Base-by-base conservation (phyloP, 2,113 vertebrate species). In the Panthera leo region DNA sequence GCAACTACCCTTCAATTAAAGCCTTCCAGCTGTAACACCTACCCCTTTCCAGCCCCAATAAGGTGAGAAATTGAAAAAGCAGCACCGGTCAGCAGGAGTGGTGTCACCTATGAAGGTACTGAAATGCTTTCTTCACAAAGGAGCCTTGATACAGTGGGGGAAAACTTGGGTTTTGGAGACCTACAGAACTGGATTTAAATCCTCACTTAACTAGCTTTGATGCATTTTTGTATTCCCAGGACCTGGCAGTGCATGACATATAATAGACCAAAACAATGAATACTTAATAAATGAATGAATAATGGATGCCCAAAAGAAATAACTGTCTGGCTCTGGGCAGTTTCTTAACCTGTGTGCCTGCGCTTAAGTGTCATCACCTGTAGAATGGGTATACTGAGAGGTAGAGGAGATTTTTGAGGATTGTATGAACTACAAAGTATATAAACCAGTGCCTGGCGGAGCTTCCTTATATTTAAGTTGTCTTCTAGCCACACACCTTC, bases 241-340 rank as follows among this genome's bases (percentile, higher is more conserved):
- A 80, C 15, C 51, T 80, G 84, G 53, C 53, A 68, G 42, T 85
- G 4, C 21, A 2, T 82, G 25, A 18, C 2, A 0, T 91, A 15
- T 79, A 70, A 45, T 58, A 67, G 82, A 39, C 34, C 51, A 68
- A 89, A 48, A 48, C 76, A 53, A 70, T 94, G 51, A 94, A 94
- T 95, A 73, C 34, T 82, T 91, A 87, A 95, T 92, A 78, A 55
- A 86, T 89, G 86, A 90, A 79, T 61, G 42, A 91, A 85, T 95
- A 94, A 95, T 58, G 65, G 78, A 79, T 82, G 73, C 63, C 84
- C 89, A 89, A 83, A 96, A 94, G n/a, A 89, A 91, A 79, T 55
- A 83, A 21, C 76, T 29, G 12, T 89, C 48, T 67, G 19, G 36
- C 16, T 90, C 42, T 51, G 71, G 25, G 73, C 5, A 68, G 16